Evolutionary conservation across 2,888 invertebrate species (phyloP).

Genomic region (Dynastes grantii): DNA sequence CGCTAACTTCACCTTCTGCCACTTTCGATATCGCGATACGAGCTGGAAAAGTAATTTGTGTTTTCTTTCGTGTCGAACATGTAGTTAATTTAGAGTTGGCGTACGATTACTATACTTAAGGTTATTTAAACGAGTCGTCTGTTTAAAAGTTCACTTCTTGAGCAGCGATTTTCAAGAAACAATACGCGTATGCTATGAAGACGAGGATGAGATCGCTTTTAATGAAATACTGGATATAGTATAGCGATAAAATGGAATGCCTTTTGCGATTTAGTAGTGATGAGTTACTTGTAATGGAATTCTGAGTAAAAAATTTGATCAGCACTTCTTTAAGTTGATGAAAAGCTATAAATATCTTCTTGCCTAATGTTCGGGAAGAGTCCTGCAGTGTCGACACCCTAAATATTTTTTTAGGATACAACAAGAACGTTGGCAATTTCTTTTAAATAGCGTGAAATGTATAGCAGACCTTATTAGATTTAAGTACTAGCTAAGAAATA

Average conservation of each 20-base stretch:
- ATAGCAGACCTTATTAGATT: too few relatives aligned
- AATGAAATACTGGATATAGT: background rate
- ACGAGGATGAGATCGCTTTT: background rate
- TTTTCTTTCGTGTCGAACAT: slow-evolving; percentile 52
- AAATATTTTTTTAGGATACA: too few relatives aligned
- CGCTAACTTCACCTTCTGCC: slow-evolving; percentile 10
- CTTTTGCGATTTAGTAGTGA: background rate
- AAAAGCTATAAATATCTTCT: too few relatives aligned
- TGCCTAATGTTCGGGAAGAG: too few relatives aligned
- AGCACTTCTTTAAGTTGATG: too few relatives aligned
- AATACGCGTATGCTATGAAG: background rate
- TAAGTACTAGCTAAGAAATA: too few relatives aligned
- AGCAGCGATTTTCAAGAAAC: background rate
- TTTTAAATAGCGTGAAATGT: too few relatives aligned
- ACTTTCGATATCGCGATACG: background rate
- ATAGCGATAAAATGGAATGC: background rate
- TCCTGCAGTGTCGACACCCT: too few relatives aligned
- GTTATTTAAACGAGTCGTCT: slow-evolving; percentile 15
- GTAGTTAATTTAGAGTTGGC: slow-evolving; percentile 48
- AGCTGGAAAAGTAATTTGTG: slow-evolving; percentile 48
- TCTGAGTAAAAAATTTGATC: too few relatives aligned
- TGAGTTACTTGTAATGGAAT: background rate
- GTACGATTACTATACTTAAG: slow-evolving; percentile 49
- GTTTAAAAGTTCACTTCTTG: background rate
- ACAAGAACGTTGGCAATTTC: too few relatives aligned